Conservation (phyloP, 2,113 vertebrate genomes). For the Sporophila hypoxantha region DNA sequence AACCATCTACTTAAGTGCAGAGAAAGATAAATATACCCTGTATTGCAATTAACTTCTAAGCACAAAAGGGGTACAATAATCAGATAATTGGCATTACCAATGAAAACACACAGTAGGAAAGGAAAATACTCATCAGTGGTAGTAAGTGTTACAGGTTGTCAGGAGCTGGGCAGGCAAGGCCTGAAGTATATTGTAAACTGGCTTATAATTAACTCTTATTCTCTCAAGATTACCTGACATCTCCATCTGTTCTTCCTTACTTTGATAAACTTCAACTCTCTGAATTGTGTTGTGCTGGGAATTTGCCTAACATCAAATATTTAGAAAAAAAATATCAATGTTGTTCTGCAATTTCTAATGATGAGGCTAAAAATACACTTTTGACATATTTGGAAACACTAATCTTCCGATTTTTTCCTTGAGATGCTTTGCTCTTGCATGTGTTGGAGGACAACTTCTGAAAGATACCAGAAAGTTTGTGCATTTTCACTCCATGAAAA, state of each 20-base stretch:
- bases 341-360: neutral
- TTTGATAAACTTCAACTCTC: neutral
- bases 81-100: neutral
- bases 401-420: neutral
- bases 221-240: neutral
- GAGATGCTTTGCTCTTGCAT: neutral
- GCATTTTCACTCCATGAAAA: neutral
- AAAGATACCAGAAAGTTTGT: neutral
- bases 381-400: neutral
- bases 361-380: neutral
- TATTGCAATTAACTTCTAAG: neutral
- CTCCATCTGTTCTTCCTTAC: neutral
- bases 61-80: neutral
- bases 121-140: neutral
- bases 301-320: neutral
- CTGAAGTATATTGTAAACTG: neutral
- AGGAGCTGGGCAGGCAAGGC: neutral
- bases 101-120: neutral
- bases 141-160: neutral
- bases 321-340: neutral
- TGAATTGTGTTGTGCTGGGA: neutral
- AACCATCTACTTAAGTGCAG: neutral
- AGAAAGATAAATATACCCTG: neutral
- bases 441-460: neutral
- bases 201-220: neutral